These are phyloP conservation scores for Cardinalis cardinalis DNA, from an alignment of 2,113 vertebrate genomes.

Conservation along the genomic window DNA sequence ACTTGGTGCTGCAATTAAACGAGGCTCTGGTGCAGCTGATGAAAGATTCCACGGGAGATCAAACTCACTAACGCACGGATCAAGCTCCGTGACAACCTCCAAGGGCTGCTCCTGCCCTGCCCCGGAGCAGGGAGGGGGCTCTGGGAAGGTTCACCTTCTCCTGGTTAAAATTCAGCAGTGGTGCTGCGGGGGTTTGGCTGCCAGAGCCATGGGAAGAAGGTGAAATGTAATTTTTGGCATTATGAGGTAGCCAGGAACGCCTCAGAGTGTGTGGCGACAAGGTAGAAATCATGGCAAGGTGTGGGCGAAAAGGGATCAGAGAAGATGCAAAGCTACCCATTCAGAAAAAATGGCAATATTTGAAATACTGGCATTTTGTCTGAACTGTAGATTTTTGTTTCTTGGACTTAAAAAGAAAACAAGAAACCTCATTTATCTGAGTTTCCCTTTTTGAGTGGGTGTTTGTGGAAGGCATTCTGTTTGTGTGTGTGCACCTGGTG, in stretches of 20 bases:
- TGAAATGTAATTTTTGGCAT: neutral
- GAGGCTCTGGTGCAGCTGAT: neutral
- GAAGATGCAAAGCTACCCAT: neutral
- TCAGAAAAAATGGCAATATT: neutral
- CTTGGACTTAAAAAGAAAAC: neutral
- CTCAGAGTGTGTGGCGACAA: neutral
- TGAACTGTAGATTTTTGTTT: neutral
- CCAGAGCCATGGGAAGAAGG: too few species aligned
- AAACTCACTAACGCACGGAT: neutral
- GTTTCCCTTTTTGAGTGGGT: neutral
- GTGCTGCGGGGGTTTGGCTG: accelerated
- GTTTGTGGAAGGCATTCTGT: neutral
- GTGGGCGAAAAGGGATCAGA: neutral
- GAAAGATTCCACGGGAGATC: neutral
- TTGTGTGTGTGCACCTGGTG: neutral
- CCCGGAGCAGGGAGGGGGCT: accelerated
- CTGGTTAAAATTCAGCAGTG: neutral
- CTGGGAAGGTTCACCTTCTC: accelerated
- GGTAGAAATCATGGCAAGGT: neutral
- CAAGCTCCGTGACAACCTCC: accelerated
- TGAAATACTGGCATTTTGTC: neutral
- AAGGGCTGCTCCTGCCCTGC: neutral
- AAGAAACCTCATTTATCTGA: neutral
- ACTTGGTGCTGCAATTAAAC: neutral
- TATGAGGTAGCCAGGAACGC: neutral